Percentiles rank a stretch among this genome's conserved stretches.
These are phyloP conservation scores for Sylvia atricapilla DNA, from an alignment of 2,113 vertebrate species.

Conservation along the genomic window DNA sequence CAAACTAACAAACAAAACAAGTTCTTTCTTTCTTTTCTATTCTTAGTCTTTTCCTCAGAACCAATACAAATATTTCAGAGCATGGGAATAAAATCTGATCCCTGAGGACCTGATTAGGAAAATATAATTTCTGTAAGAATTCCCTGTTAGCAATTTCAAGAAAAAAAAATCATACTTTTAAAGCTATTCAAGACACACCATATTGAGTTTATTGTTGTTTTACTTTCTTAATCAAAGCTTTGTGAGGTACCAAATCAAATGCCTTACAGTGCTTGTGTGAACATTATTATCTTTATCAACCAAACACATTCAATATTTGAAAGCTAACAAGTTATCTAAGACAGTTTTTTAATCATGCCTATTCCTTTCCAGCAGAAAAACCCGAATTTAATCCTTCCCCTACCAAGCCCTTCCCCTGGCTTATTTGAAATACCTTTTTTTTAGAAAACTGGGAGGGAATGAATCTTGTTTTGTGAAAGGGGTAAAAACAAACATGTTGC, in stretches of 20 bases:
- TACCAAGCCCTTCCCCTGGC: not conserved
- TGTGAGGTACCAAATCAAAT: not conserved
- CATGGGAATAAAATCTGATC: not conserved
- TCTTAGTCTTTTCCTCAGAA: not conserved
- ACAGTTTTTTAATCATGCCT: not conserved
- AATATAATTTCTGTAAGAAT: not conserved
- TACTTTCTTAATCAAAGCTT: constrained; percentile 24
- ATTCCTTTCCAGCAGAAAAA: not conserved
- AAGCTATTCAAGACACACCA: not conserved
- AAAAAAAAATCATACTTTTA: not conserved
- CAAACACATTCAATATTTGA: not conserved
- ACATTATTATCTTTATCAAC: constrained; percentile 3
- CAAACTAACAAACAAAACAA: not conserved
- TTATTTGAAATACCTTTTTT: not conserved
- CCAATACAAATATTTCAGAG: not conserved
- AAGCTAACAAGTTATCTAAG: constrained; percentile 1
- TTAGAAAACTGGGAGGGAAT: not conserved
- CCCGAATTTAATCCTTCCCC: not conserved
- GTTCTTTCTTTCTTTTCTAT: not conserved
- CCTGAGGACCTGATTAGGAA: not conserved
- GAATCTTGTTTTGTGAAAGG: not conserved
- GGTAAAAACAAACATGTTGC: not conserved
- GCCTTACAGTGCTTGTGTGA: not conserved
- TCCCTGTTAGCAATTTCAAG: not conserved
- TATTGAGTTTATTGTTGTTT: not conserved